Percentiles rank a stretch among this genome's conserved stretches.
Evolutionary conservation across 2,888 invertebrate genomes (phyloP).

Genomic region (Neria commutata): DNA sequence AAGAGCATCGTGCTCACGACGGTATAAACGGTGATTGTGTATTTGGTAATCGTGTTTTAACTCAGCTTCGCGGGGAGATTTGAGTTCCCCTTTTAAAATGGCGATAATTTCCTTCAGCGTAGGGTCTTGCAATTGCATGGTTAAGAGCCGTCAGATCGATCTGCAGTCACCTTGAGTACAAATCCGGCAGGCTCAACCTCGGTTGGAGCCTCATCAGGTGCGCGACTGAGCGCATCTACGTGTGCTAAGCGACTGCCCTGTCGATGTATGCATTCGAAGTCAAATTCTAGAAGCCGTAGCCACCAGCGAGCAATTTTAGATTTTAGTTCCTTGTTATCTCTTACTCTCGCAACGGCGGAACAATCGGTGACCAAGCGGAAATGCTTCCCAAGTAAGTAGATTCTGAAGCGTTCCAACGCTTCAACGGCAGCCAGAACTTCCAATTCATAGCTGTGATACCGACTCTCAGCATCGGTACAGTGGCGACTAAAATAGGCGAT

Average conservation of each 20-base stretch:
- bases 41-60: conserved; percentile 9
- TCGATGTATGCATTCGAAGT: conserved; percentile 1
- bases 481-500: conserved; percentile 26
- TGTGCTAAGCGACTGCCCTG: conserved; percentile 20
- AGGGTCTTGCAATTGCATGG: conserved; percentile 8
- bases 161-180: conserved; percentile 7
- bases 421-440: conserved; percentile 50
- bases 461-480: conserved; percentile 21
- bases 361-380: conserved; percentile 27
- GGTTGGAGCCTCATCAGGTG: not conserved
- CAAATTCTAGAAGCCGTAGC: not conserved
- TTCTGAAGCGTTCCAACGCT: conserved; percentile 48
- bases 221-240: conserved; percentile 21
- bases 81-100: conserved; percentile 6
- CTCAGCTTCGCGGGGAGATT: conserved; percentile 5
- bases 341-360: not conserved
- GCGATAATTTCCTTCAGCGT: not conserved
- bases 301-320: not conserved
- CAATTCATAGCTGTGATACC: conserved; percentile 46
- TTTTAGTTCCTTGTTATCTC: not conserved
- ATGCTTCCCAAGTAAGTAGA: conserved; percentile 45
- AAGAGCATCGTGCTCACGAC: not conserved
- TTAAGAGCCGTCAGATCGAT: conserved; percentile 19
- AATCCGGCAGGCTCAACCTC: conserved; percentile 6
- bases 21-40: conserved; percentile 8